Conservation (phyloP, 1,140 invertebrate species). For the Acromyrmex charruanus region DNA sequence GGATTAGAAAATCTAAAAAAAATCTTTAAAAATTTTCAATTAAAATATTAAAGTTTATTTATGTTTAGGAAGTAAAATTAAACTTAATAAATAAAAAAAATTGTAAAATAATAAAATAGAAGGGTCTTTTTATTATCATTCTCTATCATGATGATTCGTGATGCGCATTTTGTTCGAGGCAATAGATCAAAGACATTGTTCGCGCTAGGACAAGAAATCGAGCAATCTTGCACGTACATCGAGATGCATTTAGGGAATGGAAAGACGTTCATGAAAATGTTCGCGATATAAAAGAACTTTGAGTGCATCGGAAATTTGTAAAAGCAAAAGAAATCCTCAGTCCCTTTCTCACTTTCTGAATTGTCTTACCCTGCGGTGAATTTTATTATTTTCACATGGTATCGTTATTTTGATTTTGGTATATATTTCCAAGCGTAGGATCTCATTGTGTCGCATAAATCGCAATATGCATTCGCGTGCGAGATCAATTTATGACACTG, state of each 20-base stretch:
- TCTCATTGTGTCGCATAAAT: slow-evolving; percentile 23
- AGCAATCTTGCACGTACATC: slow-evolving; percentile 21
- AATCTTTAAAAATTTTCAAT: background rate
- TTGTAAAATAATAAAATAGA: slow-evolving; percentile 18
- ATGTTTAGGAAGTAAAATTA: background rate
- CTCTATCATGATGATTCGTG: background rate
- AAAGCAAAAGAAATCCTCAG: slow-evolving; percentile 5
- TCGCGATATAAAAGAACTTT: slow-evolving; percentile 43
- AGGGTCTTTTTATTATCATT: background rate
- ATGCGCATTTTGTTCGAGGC: background rate
- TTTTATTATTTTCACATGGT: slow-evolving; percentile 58
- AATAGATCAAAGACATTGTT: slow-evolving; percentile 29
- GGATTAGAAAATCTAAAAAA: background rate
- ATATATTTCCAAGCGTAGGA: slow-evolving; percentile 48
- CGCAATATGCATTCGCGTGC: background rate
- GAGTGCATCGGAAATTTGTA: slow-evolving; percentile 58
- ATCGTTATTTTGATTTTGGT: slow-evolving; percentile 32
- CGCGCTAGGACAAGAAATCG: background rate
- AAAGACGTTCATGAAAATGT: slow-evolving; percentile 31
- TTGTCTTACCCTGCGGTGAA: slow-evolving; percentile 9
- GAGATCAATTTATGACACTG: slow-evolving; percentile 45
- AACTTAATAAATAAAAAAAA: background rate
- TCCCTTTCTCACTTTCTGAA: background rate
- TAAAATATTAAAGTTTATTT: background rate
- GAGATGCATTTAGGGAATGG: slow-evolving; percentile 39